Conservation (phyloP, 2,888 invertebrate genomes). For the Drosophila neutralis region DNA sequence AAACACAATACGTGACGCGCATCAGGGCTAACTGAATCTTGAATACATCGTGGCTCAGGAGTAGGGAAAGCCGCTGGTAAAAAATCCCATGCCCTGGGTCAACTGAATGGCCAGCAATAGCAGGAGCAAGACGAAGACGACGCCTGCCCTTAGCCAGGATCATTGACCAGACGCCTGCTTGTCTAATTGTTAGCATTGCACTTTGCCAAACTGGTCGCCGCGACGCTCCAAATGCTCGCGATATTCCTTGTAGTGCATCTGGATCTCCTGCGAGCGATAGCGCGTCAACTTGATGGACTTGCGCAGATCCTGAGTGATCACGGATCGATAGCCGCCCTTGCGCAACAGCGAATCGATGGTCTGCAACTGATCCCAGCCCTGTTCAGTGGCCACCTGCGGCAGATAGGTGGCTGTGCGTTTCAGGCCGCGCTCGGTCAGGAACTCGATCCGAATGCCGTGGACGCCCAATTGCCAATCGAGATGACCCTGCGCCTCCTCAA, state of each 20-base stretch:
- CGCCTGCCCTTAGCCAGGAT: constrained; percentile 73
- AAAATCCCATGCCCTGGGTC: constrained; percentile 48
- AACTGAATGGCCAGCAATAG: constrained; percentile 65
- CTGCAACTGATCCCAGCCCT: constrained; percentile 99
- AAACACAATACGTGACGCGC: constrained; percentile 24
- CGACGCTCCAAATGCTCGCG: constrained; percentile 84
- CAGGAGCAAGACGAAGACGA: constrained; percentile 64
- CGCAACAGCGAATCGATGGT: constrained; percentile 98
- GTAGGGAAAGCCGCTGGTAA: constrained; percentile 38
- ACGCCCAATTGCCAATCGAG: constrained; percentile 98
- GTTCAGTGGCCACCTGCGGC: constrained; percentile 98
- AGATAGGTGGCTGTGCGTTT: constrained; percentile 99
- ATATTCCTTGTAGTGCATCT: constrained; percentile 94
- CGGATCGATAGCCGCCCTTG: constrained; percentile 98
- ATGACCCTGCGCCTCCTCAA: constrained; percentile 97
- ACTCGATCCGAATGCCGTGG: constrained; percentile 99
- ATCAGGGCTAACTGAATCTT: constrained; percentile 33
- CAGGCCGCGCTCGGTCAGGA: constrained; percentile 95
- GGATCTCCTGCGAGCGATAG: constrained; percentile 98
- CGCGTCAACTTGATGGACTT: constrained; percentile 96
- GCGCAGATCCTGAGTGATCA: constrained; percentile 94
- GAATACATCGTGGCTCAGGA: constrained; percentile 27
- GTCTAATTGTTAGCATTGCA: constrained; percentile 84
- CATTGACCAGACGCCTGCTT: constrained; percentile 58
- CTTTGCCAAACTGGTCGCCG: constrained; percentile 82